Conservation (phyloP, 1,140 invertebrate species). For the Drosophila funebris region DNA sequence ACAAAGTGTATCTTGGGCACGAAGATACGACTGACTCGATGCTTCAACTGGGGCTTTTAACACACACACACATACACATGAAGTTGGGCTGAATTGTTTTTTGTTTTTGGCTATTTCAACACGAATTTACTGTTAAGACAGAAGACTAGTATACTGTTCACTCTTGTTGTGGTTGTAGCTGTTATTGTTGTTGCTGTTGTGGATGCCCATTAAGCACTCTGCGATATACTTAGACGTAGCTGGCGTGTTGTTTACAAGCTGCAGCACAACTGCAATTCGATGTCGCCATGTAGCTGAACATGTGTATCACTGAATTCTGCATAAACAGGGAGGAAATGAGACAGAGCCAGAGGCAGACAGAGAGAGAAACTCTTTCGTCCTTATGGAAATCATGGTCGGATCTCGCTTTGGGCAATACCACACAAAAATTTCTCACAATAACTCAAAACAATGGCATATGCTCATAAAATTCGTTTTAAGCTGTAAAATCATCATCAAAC, state of each 20-base stretch:
- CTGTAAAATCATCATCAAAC: constrained; percentile 83
- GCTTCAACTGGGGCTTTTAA: constrained; percentile 10
- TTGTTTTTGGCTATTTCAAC: constrained; percentile 18
- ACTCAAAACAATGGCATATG: constrained; percentile 83
- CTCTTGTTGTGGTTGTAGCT: constrained; percentile 22
- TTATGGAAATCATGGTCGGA: neutral
- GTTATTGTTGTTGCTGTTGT: constrained; percentile 26
- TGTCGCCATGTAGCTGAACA: constrained; percentile 79
- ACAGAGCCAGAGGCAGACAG: neutral
- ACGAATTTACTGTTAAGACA: constrained; percentile 80
- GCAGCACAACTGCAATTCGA: constrained; percentile 56
- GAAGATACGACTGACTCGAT: constrained; percentile 58
- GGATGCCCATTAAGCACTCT: constrained; percentile 31
- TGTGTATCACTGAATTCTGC: constrained; percentile 74
- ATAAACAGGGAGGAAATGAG: constrained; percentile 25
- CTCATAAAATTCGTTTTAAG: constrained; percentile 84
- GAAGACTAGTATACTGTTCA: constrained; percentile 45
- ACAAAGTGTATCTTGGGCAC: constrained; percentile 81
- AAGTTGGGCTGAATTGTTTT: constrained; percentile 19
- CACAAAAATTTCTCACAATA: constrained; percentile 78
- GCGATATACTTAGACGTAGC: constrained; percentile 18
- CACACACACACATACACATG: constrained; percentile 18
- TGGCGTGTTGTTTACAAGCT: constrained; percentile 27
- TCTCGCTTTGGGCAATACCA: constrained; percentile 37
- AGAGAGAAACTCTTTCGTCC: neutral